phyloP scores from a whole-genome alignment of 2,113 vertebrate genomes.

The Seriola rivoliana region DNA sequence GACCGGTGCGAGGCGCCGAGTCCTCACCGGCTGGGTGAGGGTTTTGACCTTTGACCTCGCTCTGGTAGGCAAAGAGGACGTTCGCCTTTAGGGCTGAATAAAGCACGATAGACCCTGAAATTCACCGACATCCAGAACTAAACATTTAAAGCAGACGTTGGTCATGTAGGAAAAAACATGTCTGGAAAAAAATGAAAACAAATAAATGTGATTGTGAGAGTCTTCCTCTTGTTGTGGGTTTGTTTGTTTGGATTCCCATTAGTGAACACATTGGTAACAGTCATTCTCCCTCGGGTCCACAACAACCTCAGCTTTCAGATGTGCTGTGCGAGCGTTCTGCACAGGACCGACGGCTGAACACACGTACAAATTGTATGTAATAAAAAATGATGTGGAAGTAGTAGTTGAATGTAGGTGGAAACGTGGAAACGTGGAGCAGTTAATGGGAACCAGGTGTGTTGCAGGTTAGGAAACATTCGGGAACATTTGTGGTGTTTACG shows the following conservation, averaged over 20 bases:
- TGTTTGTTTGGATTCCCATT: slow-evolving; percentile 49
- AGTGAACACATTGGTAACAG: slow-evolving; percentile 26
- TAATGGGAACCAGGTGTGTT: slow-evolving; percentile 73
- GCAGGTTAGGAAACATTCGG: slow-evolving; percentile 60
- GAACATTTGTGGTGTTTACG: slow-evolving; percentile 21
- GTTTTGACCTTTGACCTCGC: slow-evolving; percentile 3
- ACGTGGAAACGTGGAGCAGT: slow-evolving; percentile 29
- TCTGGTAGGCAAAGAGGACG: neutral
- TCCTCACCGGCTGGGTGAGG: neutral
- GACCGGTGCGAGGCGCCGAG: neutral
- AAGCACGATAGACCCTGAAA: neutral
- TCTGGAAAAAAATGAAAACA: slow-evolving; percentile 57
- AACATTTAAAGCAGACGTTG: neutral
- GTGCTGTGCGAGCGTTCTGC: slow-evolving; percentile 24
- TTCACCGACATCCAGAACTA: neutral
- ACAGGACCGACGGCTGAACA: slow-evolving; percentile 4
- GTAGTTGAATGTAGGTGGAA: neutral
- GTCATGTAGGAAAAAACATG: slow-evolving; percentile 25
- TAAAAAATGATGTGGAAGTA: slow-evolving; percentile 8
- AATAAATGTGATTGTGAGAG: slow-evolving; percentile 15
- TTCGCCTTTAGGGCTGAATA: neutral
- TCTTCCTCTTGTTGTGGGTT: slow-evolving; percentile 40
- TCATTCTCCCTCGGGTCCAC: slow-evolving; percentile 18
- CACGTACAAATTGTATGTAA: slow-evolving; percentile 23
- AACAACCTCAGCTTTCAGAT: slow-evolving; percentile 39